Evolutionary conservation across 2,888 invertebrate species (phyloP).

Genomic region (Scaptomyza parva): DNA sequence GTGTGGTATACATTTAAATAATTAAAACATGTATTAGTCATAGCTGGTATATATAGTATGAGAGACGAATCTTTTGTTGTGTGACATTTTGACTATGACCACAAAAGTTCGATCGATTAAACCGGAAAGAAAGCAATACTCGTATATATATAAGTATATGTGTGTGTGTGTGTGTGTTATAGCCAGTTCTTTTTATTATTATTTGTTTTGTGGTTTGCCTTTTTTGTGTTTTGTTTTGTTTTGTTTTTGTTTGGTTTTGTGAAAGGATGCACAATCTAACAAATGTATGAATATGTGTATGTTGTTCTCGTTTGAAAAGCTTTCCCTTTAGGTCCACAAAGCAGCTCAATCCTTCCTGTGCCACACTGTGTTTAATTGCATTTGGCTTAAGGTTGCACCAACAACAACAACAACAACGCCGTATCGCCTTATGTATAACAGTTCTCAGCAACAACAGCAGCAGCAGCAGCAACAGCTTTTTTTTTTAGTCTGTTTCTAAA

Average conservation of each 20-base stretch:
- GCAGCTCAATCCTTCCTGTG: constrained; percentile 11
- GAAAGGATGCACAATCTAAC: constrained; percentile 40
- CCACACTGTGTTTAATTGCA: constrained; percentile 50
- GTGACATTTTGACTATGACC: constrained; percentile 47
- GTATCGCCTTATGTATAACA: constrained; percentile 44
- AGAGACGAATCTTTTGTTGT: constrained; percentile 15
- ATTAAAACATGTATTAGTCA: constrained; percentile 22
- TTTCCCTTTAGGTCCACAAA: constrained; percentile 40
- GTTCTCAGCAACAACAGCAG: constrained; percentile 38
- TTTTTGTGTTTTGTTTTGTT: constrained; percentile 1
- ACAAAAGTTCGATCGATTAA: constrained; percentile 51
- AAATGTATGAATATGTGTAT: constrained; percentile 1
- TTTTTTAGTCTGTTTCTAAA: constrained; percentile 58
- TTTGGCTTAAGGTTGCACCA: constrained; percentile 35
- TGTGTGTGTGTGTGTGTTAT: not conserved
- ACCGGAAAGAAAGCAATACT: constrained; percentile 50
- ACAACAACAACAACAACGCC: constrained; percentile 10
- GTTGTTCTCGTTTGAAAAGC: constrained; percentile 18
- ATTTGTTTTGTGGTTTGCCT: not conserved
- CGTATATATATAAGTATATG: not conserved
- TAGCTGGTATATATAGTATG: constrained; percentile 9
- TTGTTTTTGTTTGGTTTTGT: constrained; percentile 17
- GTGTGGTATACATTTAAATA: not conserved
- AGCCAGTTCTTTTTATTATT: constrained; percentile 13
- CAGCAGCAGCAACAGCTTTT: constrained; percentile 25